phyloP scores from a whole-genome alignment of 2,888 invertebrate species.

The Mesochorus sp. region DNA sequence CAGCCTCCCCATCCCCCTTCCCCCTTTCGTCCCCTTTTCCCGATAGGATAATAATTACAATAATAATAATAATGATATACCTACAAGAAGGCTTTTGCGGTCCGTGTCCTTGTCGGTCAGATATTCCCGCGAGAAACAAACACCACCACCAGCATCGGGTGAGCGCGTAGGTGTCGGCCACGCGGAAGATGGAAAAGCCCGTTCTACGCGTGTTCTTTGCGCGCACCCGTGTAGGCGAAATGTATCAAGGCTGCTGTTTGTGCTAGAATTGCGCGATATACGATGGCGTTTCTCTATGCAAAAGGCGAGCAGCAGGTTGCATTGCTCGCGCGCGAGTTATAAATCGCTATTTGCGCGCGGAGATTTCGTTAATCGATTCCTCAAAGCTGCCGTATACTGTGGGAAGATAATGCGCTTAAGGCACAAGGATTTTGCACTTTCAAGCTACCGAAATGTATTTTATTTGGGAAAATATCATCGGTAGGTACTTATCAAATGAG shows the following conservation, averaged over 20 bases:
- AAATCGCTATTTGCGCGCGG: too few relatives aligned
- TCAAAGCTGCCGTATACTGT: too few relatives aligned
- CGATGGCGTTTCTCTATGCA: slow-evolving; percentile 4
- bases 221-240: slow-evolving; percentile 74
- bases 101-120: slow-evolving; percentile 59
- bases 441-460: too few relatives aligned
- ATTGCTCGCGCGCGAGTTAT: too few relatives aligned
- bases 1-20: background rate
- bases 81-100: slow-evolving; percentile 26
- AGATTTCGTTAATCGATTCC: too few relatives aligned
- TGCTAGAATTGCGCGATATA: slow-evolving; percentile 25
- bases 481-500: too few relatives aligned
- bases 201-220: slow-evolving; percentile 67
- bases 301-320: slow-evolving; percentile 53
- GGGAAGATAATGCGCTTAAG: too few relatives aligned
- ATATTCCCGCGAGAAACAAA: slow-evolving; percentile 20
- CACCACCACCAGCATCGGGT: slow-evolving; percentile 34
- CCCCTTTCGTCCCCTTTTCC: background rate
- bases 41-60: background rate
- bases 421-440: too few relatives aligned
- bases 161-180: slow-evolving; percentile 79
- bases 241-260: slow-evolving; percentile 75
- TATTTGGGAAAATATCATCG: too few relatives aligned
- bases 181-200: slow-evolving; percentile 80
- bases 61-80: background rate